Base-by-base conservation (phyloP, 2,797 vertebrate genomes). In the Leuciscus waleckii region DNA sequence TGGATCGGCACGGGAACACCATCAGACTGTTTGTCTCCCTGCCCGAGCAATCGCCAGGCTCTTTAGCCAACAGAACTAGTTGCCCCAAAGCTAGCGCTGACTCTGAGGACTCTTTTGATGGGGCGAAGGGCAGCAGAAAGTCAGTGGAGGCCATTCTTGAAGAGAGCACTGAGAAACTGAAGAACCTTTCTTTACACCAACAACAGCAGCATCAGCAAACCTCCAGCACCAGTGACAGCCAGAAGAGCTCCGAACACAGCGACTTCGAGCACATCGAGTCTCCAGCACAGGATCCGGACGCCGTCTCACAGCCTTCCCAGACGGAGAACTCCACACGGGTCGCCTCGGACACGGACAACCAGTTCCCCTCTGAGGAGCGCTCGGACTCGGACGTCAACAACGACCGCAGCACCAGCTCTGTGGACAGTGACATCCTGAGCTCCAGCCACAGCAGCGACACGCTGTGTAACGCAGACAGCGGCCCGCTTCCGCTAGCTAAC, bases 361-460 rank as follows among this genome's bases (percentile, higher is more conserved):
- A 97, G 58, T 96, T 97, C 81, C 96, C 95, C 19, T 95, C 96
- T 0, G 98, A 99, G 91, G 98, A 99, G 87, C 96, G 97, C 4
- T 99, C 98, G 0, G 98, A 99, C 93, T 99, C 98, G 0, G 98
- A 99, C 68, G 95, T 99, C 86, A 99, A 99, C 92, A 99, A 99
- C 0, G 98, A 99, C 93, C 95, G 98, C 92, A 99, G 98, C 88
- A 99, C 98, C 1, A 99, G 98, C 91, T 99, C 98, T 0, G 98
- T 99, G 93, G 98, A 99, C 95, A 99, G 98, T 7, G 98, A 99
- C 85, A 99, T 99, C 91, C 96, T 99, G 85, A 99, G 98, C 95
- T 99, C 98, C 86, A 99, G 98, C 92, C 98, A 99, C 87, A 99
- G 98, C 91, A 99, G 98, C 43, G 98, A 99, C 90, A 99, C 98